Evolutionary conservation across 2,113 vertebrate genomes (phyloP).

Genomic region (Megalops atlanticus): DNA sequence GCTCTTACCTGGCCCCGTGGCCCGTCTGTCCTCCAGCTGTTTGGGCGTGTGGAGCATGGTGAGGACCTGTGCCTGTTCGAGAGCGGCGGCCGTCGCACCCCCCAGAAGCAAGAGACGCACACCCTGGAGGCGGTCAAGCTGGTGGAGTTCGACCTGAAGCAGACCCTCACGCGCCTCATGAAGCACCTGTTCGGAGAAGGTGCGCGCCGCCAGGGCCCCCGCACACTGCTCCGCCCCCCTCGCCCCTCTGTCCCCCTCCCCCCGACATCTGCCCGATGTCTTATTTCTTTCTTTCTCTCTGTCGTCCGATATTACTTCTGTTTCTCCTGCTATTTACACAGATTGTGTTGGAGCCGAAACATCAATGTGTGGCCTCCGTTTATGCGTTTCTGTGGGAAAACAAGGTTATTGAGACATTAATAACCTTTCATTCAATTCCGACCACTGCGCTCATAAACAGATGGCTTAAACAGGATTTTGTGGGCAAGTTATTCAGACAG

Average conservation of each 20-base stretch:
- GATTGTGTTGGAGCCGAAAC: not conserved
- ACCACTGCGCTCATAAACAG: too few relatives aligned
- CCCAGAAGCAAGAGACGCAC: conserved; percentile 84
- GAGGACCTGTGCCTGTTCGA: conserved; percentile 84
- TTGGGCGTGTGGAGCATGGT: conserved; percentile 72
- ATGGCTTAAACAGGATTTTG: not conserved
- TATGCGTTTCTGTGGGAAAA: not conserved
- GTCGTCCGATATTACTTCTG: not conserved
- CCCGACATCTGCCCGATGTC: not conserved
- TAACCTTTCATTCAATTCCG: not conserved
- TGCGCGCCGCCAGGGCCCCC: conserved; percentile 61
- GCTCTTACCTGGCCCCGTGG: too few relatives aligned
- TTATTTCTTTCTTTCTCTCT: not conserved
- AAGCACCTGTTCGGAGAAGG: conserved; percentile 85
- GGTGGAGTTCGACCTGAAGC: conserved; percentile 86
- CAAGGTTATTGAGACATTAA: not conserved
- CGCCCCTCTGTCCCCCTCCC: not conserved
- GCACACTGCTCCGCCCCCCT: not conserved
- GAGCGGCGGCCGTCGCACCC: conserved; percentile 71
- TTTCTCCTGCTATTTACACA: not conserved
- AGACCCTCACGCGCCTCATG: conserved; percentile 78
- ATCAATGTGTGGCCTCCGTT: not conserved
- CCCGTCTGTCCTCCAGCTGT: conserved; percentile 71
- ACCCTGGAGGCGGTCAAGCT: conserved; percentile 89
- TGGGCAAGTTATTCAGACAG: not conserved